Evolutionary conservation across 2,113 vertebrate species (phyloP).

Genomic region (Oryzias javanicus): DNA sequence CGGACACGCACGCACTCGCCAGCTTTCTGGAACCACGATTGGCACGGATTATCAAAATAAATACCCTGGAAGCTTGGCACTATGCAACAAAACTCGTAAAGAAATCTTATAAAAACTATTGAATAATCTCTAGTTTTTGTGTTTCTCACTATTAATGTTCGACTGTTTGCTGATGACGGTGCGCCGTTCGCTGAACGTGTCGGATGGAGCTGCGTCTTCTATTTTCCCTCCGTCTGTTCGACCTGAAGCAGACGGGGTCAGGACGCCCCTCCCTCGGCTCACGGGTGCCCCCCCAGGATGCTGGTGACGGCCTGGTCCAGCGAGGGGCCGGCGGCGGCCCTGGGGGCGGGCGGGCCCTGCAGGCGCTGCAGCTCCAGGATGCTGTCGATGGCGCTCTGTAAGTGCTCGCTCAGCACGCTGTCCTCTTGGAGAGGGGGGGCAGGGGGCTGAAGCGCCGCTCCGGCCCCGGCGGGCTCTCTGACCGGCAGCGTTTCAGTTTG

Average conservation of each 20-base stretch:
- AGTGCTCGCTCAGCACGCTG: slow-evolving; percentile 76
- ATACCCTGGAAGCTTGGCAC: slow-evolving; percentile 77
- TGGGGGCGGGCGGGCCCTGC: slow-evolving; percentile 69
- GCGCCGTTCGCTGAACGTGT: slow-evolving; percentile 39
- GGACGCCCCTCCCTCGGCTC: slow-evolving; percentile 17
- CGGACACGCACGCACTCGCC: slow-evolving; percentile 17
- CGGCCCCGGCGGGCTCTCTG: slow-evolving; percentile 31
- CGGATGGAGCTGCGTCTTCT: slow-evolving; percentile 58
- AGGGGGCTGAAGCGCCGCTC: slow-evolving; percentile 41
- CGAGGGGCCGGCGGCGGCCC: slow-evolving; percentile 40
- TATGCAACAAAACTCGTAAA: slow-evolving; percentile 72
- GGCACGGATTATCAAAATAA: slow-evolving; percentile 78
- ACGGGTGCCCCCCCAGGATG: slow-evolving; percentile 74
- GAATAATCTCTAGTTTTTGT: slow-evolving; percentile 69
- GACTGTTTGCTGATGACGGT: slow-evolving; percentile 72
- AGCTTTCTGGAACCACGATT: slow-evolving; percentile 56
- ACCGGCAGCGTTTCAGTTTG: slow-evolving; percentile 61
- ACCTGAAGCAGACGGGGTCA: too few relatives aligned
- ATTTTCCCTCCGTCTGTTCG: slow-evolving; percentile 27
- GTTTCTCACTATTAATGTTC: slow-evolving; percentile 70
- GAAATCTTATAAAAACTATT: slow-evolving; percentile 71
- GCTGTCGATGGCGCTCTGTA: slow-evolving; percentile 84
- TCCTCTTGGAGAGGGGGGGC: slow-evolving; percentile 65
- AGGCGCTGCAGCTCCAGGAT: slow-evolving; percentile 81
- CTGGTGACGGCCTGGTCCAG: slow-evolving; percentile 77